Percentiles rank a stretch among this genome's conserved stretches.
Evolutionary conservation across 2,113 vertebrate species (phyloP).

Genomic region (Perca flavescens): DNA sequence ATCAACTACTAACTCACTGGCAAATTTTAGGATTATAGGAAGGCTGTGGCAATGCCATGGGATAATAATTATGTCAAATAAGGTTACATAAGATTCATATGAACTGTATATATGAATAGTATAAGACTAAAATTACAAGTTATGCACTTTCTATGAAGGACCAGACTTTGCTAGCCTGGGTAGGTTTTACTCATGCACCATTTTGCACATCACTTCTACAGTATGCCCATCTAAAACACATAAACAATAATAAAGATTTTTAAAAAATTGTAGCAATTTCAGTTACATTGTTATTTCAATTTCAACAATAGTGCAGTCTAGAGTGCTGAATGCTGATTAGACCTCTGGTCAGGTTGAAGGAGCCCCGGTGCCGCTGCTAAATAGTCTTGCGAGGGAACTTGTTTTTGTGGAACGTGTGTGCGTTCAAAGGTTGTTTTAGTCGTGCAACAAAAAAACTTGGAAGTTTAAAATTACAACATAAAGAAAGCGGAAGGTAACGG

Average conservation of each 20-base stretch:
- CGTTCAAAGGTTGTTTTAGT: no score
- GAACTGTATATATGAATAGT: background rate
- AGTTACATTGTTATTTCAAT: background rate
- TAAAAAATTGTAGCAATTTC: background rate
- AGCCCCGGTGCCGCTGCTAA: no score
- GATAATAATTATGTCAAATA: background rate
- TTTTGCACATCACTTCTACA: background rate
- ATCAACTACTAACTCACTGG: background rate
- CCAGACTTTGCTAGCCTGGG: background rate
- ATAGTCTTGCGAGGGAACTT: no score
- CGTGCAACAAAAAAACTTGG: no score
- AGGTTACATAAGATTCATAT: background rate
- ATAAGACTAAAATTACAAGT: background rate
- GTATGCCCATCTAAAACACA: background rate
- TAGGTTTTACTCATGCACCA: background rate
- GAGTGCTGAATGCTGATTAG: no score
- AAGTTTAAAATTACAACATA: no score
- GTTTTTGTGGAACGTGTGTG: no score
- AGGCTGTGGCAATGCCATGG: background rate
- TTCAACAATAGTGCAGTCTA: no score
- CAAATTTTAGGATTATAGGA: slow-evolving; percentile 9
- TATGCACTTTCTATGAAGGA: background rate
- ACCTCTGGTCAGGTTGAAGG: background rate
- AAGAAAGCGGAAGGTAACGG: no score
- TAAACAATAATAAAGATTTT: background rate